Percentiles rank a stretch among this genome's conserved stretches.
Conservation (phyloP, 2,113 vertebrate species). For the Lates calcarifer region DNA sequence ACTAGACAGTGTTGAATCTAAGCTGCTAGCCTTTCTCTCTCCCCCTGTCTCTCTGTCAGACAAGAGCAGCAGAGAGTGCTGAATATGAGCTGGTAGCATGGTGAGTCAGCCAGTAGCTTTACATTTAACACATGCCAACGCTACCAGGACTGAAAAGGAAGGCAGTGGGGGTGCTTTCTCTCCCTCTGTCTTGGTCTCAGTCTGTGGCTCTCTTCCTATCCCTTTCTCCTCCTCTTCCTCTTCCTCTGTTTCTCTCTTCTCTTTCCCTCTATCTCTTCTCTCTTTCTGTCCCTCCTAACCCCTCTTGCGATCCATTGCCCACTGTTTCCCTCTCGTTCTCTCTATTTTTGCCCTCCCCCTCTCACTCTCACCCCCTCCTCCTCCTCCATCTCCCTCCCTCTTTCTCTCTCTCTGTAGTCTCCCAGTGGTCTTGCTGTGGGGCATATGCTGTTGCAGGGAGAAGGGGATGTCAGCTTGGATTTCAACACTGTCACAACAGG, state of each 20-base stretch:
- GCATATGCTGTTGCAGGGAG: constrained; percentile 83
- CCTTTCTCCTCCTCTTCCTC: constrained; percentile 40
- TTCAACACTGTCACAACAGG: constrained; percentile 81
- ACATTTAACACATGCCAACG: constrained; percentile 84
- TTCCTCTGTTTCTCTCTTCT: constrained; percentile 48
- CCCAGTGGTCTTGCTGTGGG: constrained; percentile 83
- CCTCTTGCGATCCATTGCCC: constrained; percentile 51
- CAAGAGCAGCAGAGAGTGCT: constrained; percentile 78
- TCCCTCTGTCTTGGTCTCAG: constrained; percentile 67
- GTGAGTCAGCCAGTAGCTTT: constrained; percentile 84
- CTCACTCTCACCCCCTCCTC: constrained; percentile 30
- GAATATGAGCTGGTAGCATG: constrained; percentile 80
- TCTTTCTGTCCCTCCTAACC: constrained; percentile 49
- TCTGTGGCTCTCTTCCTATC: constrained; percentile 64
- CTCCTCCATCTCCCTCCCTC: constrained; percentile 34
- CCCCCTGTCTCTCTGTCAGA: constrained; percentile 70
- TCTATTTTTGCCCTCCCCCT: constrained; percentile 50
- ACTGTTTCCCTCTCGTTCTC: constrained; percentile 36
- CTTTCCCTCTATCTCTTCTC: constrained; percentile 45
- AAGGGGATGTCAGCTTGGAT: constrained; percentile 82
- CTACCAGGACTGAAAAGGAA: constrained; percentile 78
- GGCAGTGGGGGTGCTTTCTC: constrained; percentile 75
- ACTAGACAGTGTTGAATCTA: constrained; percentile 63
- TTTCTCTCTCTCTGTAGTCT: constrained; percentile 67
- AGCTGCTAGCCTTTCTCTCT: constrained; percentile 59